Base-by-base conservation (phyloP, 2,113 vertebrate species). In the Ciconia maguari region DNA sequence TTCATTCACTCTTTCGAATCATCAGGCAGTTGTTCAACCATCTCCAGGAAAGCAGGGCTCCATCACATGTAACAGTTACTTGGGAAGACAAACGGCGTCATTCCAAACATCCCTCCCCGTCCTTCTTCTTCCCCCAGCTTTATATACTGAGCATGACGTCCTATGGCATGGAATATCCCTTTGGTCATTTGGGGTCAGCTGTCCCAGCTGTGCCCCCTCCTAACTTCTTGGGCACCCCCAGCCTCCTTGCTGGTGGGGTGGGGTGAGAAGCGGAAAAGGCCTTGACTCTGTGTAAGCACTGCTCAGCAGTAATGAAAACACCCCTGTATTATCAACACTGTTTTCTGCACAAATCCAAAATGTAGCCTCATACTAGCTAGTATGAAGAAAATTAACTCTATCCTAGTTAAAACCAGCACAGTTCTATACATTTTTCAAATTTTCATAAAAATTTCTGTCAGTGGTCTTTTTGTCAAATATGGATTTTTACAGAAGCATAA, bases 51-150 rank as follows among this genome's bases (percentile, higher is more conserved):
- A 22, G 20, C 61, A 22, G 41, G 38, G 17, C 61, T 81, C 16
- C 14, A 5, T n/a, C 16, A 46, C 1, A 0, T 0, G 0, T 38
- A 58, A 20, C 0, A 0, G 13, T 79, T 24, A 25, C 13, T 15
- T 58, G 26, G 18, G 51, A 49, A 71, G 36, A 51, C 18, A 49
- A 65, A 38, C 3, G 0, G 16, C 20, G 21, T 72, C 8, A 8
- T 27, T 38, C 10, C 0, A 1, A 46, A 41, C 0, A 0, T 29
- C 13, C 9, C 9, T 8, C 5, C 4, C 15, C 30, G 21, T 72
- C 32, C 17, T 74, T 1, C 25, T 70, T 27, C 14, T 62, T 58
- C 34, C 22, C 26, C 6, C 14, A 52, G 14, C 14, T 60, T 38
- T 60, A 3, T 21, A 10, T 17, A 8, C 34, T 64, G 26, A 25